Percentiles rank a stretch among this genome's conserved stretches.
Evolutionary conservation across 2,888 invertebrate species (phyloP).

Genomic region (Morpho deidamia): DNA sequence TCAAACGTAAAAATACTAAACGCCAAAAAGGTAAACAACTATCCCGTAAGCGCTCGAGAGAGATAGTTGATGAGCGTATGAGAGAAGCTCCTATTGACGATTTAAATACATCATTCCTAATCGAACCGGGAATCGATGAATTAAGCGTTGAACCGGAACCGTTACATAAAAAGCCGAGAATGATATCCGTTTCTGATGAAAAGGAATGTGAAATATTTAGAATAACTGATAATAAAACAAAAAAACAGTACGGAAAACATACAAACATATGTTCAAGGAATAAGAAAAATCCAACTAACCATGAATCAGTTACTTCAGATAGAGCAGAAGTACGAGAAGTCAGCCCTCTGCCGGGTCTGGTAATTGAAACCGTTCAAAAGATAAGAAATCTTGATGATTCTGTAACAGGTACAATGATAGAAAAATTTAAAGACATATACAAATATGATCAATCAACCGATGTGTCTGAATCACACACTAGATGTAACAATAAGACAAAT

Average conservation of each 20-base stretch:
- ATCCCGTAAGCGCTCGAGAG: constrained; percentile 17
- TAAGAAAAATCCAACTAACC: constrained; percentile 15
- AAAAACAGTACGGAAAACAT: constrained; percentile 25
- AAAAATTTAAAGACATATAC: constrained; percentile 45
- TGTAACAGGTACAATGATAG: constrained; percentile 35
- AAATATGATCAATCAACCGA: constrained; percentile 32
- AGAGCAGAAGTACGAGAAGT: constrained; percentile 38
- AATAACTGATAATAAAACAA: constrained; percentile 14
- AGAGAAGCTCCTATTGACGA: constrained; percentile 36
- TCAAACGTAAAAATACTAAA: constrained; percentile 17
- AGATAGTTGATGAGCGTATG: constrained; percentile 53
- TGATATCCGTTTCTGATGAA: constrained; percentile 38
- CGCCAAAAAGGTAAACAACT: constrained; percentile 18
- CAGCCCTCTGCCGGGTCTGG: constrained; percentile 55
- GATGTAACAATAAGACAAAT: constrained; percentile 25
- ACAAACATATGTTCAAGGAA: constrained; percentile 18
- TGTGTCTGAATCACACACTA: constrained; percentile 43
- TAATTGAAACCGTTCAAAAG: constrained; percentile 41
- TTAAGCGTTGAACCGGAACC: constrained; percentile 31
- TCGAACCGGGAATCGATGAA: constrained; percentile 25
- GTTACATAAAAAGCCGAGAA: constrained; percentile 28
- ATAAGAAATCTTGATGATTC: constrained; percentile 35
- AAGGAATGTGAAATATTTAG: constrained; percentile 12
- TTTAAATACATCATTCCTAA: constrained; percentile 44
- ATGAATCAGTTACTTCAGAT: constrained; percentile 21